These are phyloP conservation scores for Psilanteris sp. DNA, from an alignment of 1,140 invertebrate genomes.

Conservation along the genomic window DNA sequence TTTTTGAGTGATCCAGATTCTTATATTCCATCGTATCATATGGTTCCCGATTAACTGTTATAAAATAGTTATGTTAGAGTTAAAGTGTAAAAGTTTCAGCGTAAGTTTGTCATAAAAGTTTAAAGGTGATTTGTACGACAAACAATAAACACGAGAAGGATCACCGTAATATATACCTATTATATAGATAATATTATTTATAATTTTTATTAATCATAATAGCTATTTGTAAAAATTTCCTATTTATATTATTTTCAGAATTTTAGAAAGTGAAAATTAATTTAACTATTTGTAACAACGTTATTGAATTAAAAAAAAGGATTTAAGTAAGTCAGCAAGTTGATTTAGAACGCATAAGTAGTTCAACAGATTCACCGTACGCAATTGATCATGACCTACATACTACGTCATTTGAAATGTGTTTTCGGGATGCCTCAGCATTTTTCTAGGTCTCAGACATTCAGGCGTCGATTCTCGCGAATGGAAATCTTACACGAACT, in stretches of 20 bases:
- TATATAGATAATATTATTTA: too few species aligned
- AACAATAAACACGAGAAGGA: too few species aligned
- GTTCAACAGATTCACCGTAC: conserved; percentile 23
- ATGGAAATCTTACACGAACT: conserved; percentile 41
- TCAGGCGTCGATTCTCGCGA: conserved; percentile 13
- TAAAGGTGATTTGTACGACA: too few species aligned
- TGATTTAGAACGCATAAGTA: neutral
- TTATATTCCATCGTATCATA: conserved; percentile 20
- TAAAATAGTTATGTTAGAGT: conserved; percentile 29
- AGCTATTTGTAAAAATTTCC: neutral
- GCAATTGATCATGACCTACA: conserved; percentile 49
- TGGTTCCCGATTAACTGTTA: conserved; percentile 37
- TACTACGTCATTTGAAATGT: conserved; percentile 30
- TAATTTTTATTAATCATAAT: too few species aligned
- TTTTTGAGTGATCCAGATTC: conserved; percentile 27
- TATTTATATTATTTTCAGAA: too few species aligned
- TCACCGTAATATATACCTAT: too few species aligned
- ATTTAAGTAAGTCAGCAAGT: conserved; percentile 2
- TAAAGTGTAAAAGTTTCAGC: conserved; percentile 27
- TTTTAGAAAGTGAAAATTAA: too few species aligned
- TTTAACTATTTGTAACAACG: too few species aligned
- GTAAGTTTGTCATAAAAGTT: conserved; percentile 33
- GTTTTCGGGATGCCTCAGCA: conserved; percentile 6
- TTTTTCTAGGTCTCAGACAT: conserved; percentile 16
- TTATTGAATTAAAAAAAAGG: too few species aligned